Evolutionary conservation across 2,888 invertebrate genomes (phyloP), one percentile per base, ranked within the genome.

Genomic region (Gortyna flavago): DNA sequence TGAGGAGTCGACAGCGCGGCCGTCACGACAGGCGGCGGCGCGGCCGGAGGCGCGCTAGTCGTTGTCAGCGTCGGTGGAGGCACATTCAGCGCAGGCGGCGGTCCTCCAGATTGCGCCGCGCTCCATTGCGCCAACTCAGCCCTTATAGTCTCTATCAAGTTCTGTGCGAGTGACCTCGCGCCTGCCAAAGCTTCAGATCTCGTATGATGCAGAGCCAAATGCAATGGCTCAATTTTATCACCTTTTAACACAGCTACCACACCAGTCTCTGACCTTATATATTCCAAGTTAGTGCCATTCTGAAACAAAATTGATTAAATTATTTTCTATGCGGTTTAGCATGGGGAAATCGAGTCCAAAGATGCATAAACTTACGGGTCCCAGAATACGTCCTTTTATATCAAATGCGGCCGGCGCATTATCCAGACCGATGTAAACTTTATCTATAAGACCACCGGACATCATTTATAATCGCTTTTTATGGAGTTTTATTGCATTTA

Each of bases 71-170:
- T 89, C 0, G 96, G 96, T 2, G 96, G 96, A 0, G 96, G 96
- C 7, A 95, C 95, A 68, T 94, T 95, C 66, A 95, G 87, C n/a
- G 95, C 91, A 38, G 95, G 96, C 59, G 95, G 96, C 11, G 96
- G 95, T 6, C 95, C 96, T 0, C 95, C 96, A 1, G 95, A 95
- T 86, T 95, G 95, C 51, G 95, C 95, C 25, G 94, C 95, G 75
- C 93, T 96, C 96, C 94, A 96, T 93, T 96, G 96, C 61, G 96
- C 96, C 87, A 97, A 91, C 87, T 97, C 97, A 59, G 97, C 97
- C 75, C 98, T 97, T 93, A 98, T 97, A 9, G 98, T 98, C 94
- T 98, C 98, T 86, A 98, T 98, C 69, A 98, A 96, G 94, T 98
- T 98, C 90, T 98, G 97, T 25, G 98, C 98, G 75, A 98, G 93